Conservation (phyloP, 1,140 invertebrate species). For the Leptinotarsa texana region DNA sequence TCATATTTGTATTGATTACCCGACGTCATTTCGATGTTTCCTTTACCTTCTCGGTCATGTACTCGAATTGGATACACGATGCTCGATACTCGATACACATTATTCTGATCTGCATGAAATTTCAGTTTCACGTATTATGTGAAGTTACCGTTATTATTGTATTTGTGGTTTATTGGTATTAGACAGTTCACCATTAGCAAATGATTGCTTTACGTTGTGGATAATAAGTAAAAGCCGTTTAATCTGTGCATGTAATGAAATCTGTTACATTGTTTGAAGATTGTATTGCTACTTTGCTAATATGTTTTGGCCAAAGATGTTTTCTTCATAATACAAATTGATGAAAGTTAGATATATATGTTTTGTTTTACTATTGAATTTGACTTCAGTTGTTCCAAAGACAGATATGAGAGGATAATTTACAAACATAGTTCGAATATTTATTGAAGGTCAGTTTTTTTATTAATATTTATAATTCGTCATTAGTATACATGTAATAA, state of each 20-base stretch:
- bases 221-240: not conserved
- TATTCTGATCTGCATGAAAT: not conserved
- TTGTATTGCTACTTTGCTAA: no score
- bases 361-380: no score
- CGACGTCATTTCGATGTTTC: not conserved
- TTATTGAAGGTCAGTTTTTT: no score
- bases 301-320: no score
- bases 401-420: no score
- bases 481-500: no score
- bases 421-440: no score
- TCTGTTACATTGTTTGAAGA: no score
- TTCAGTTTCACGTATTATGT: not conserved
- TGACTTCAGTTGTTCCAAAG: no score
- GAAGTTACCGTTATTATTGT: slow-evolving; percentile 19
- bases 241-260: not conserved
- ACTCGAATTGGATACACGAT: not conserved
- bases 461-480: no score
- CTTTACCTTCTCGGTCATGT: not conserved
- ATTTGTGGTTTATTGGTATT: slow-evolving; percentile 22
- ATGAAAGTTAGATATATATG: no score
- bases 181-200: slow-evolving; percentile 21
- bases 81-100: not conserved
- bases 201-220: slow-evolving; percentile 3
- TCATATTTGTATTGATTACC: not conserved
- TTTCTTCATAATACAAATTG: no score